Conservation (phyloP, 2,888 invertebrate genomes). For the Eristalis arbustorum region DNA sequence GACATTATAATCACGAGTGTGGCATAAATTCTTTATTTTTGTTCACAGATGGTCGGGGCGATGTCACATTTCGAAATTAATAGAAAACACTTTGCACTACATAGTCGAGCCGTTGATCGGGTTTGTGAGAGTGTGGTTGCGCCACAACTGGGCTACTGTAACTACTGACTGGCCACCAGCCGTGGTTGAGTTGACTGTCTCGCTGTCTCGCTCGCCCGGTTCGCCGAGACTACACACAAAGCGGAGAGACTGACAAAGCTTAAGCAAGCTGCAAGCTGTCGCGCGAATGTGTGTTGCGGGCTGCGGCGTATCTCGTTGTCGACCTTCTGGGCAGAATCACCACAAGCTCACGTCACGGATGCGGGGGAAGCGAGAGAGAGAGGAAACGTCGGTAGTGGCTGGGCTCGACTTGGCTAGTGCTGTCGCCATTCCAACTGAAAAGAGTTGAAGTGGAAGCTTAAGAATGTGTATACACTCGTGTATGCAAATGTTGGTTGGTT, state of each 20-base stretch:
- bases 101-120: not conserved
- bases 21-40: not conserved
- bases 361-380: not conserved
- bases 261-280: constrained; percentile 1
- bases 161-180: constrained; percentile 50
- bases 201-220: constrained; percentile 53
- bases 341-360: not conserved
- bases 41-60: not conserved
- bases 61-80: not conserved
- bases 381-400: not conserved
- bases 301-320: not conserved
- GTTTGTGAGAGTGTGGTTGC: constrained; percentile 28
- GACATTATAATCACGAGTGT: constrained; percentile 61
- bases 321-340: not conserved
- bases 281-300: not conserved
- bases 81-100: constrained; percentile 3
- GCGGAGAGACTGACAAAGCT: constrained; percentile 8
- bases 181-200: constrained; percentile 28
- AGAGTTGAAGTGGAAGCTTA: not conserved
- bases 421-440: not conserved
- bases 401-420: not conserved
- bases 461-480: not conserved
- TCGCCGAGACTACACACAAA: constrained; percentile 29
- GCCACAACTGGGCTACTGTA: constrained; percentile 49
- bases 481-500: not conserved